A percentile compares a stretch with the other conserved stretches of the same genome.
These are phyloP conservation scores for Gymnocheta viridis DNA, from an alignment of 2,888 invertebrate species.

Conservation along the genomic window DNA sequence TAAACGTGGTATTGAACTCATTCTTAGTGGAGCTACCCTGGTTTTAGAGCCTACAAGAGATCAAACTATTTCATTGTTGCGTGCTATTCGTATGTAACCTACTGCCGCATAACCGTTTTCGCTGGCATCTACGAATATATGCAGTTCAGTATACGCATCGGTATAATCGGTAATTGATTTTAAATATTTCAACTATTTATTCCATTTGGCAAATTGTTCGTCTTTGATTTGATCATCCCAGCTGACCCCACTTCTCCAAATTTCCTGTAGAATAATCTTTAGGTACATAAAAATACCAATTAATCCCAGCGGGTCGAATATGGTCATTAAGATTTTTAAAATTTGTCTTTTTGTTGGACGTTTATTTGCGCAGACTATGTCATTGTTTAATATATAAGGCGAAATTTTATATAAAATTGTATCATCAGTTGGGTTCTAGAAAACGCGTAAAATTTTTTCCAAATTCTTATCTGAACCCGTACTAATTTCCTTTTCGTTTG, in stretches of 20 bases:
- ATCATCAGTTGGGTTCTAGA: conserved; percentile 50
- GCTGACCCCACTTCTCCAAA: no score
- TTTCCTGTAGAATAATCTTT: no score
- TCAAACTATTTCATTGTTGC: no score
- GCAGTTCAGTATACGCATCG: conserved; percentile 46
- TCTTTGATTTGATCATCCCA: conserved; percentile 65
- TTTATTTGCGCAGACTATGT: conserved; percentile 37
- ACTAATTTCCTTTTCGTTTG: conserved; percentile 8
- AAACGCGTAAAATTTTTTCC: conserved; percentile 60
- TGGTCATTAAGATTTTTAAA: no score
- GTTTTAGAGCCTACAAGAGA: no score
- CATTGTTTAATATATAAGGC: conserved; percentile 20
- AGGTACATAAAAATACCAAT: conserved; percentile 64
- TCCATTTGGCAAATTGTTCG: conserved; percentile 66
- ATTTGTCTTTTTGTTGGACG: no score
- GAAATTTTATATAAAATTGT: conserved; percentile 44
- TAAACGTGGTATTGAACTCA: conserved; percentile 63
- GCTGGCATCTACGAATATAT: no score
- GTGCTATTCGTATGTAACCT: no score
- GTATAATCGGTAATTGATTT: conserved; percentile 32
- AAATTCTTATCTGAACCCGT: conserved; percentile 18
- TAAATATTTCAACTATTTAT: conserved; percentile 63
- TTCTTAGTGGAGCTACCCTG: conserved; percentile 47
- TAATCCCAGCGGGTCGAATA: conserved; percentile 56
- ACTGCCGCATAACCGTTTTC: no score